phyloP scores from a whole-genome alignment of 2,888 invertebrate genomes.

The Actias luna region DNA sequence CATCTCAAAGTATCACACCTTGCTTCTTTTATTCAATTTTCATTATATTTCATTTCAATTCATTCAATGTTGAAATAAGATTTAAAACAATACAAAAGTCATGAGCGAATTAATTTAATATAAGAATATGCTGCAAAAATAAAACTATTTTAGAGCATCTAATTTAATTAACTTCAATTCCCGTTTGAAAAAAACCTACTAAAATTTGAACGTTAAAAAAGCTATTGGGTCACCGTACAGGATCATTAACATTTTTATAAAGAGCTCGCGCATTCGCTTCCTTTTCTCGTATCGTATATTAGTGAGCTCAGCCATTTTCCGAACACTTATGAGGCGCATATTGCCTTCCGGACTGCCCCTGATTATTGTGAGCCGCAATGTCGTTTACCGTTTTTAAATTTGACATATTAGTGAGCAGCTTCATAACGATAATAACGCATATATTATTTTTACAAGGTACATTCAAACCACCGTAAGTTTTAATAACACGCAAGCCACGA shows the following conservation, averaged over 20 bases:
- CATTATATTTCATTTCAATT: no score
- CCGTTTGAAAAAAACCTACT: neutral
- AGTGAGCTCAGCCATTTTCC: conserved; percentile 7
- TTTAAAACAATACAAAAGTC: no score
- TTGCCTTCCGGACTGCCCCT: neutral
- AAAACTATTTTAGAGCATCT: no score
- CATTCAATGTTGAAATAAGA: no score
- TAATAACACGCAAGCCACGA: no score
- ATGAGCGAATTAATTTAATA: no score
- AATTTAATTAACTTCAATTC: neutral
- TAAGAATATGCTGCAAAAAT: no score
- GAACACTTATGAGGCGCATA: conserved; percentile 2
- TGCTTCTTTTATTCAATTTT: no score
- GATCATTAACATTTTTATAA: conserved; percentile 4
- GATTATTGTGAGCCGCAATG: conserved; percentile 2
- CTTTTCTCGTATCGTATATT: conserved; percentile 7
- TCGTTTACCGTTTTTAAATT: conserved; percentile 1
- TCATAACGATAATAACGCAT: neutral
- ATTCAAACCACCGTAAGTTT: no score
- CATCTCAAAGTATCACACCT: no score
- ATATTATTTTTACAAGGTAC: neutral
- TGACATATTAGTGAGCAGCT: neutral
- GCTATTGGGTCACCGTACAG: neutral
- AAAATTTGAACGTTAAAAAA: neutral
- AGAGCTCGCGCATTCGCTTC: neutral